These are phyloP conservation scores for Telmatherina bonti DNA, from an alignment of 2,797 vertebrate species.

Conservation along the genomic window DNA sequence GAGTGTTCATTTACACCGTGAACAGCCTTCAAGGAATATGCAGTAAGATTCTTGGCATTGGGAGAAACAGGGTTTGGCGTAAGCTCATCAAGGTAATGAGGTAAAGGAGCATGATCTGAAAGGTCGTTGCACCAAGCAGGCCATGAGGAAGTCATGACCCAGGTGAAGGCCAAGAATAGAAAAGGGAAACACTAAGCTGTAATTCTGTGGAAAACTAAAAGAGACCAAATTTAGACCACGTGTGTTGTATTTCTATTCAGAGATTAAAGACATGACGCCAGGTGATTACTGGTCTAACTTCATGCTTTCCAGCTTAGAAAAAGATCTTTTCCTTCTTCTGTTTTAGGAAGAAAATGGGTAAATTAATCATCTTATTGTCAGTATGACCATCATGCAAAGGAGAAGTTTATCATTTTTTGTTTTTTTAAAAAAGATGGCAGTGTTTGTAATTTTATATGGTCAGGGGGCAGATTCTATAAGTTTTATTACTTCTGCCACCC, in stretches of 20 bases:
- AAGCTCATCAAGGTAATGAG: slow-evolving; percentile 92
- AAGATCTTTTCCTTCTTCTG: no score
- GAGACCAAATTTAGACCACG: no score
- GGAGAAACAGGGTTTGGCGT: slow-evolving; percentile 81
- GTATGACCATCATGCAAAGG: no score
- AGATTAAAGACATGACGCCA: background rate
- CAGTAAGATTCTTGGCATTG: slow-evolving; percentile 88
- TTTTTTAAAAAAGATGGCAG: no score
- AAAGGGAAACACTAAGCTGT: slow-evolving; percentile 1
- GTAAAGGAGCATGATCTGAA: slow-evolving; percentile 92
- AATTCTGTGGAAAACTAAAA: background rate
- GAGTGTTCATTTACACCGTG: background rate
- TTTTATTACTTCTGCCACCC: no score
- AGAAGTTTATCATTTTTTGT: no score
- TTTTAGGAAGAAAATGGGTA: no score
- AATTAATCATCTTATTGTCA: no score
- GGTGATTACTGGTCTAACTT: background rate
- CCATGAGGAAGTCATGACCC: slow-evolving; percentile 8
- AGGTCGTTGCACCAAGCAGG: slow-evolving; percentile 78
- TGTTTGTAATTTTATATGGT: no score
- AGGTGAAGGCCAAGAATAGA: background rate
- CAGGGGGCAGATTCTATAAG: no score
- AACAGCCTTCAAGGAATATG: slow-evolving; percentile 74
- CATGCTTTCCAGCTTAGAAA: background rate
- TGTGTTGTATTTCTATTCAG: background rate